phyloP scores from a whole-genome alignment of 2,888 invertebrate species.

The Mystacides longicornis region DNA sequence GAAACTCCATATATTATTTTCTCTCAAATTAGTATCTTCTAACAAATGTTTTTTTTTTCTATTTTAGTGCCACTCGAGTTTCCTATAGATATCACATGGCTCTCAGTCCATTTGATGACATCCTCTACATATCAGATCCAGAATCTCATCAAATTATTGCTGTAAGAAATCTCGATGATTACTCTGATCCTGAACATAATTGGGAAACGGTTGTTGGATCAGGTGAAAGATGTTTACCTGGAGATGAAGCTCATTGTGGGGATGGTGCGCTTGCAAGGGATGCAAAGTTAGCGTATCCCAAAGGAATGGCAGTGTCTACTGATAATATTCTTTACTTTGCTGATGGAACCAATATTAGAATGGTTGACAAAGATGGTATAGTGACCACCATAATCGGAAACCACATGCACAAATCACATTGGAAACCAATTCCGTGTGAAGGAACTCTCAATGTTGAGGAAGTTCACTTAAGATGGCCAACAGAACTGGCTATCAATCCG shows the following conservation, averaged over 20 bases:
- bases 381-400: constrained; percentile 89
- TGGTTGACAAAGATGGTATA: constrained; percentile 87
- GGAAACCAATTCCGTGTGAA: constrained; percentile 90
- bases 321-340: constrained; percentile 92
- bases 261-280: constrained; percentile 89
- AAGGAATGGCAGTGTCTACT: constrained; percentile 89
- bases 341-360: constrained; percentile 89
- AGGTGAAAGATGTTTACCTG: constrained; percentile 87
- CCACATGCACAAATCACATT: constrained; percentile 88
- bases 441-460: constrained; percentile 87
- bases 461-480: constrained; percentile 93
- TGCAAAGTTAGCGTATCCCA: constrained; percentile 92
- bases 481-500: constrained; percentile 89
- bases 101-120: constrained; percentile 87
- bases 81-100: constrained; percentile 97
- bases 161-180: constrained; percentile 76
- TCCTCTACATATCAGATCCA: constrained; percentile 91
- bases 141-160: constrained; percentile 91
- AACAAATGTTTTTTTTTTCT: constrained; percentile 19
- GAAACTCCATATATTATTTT: background rate
- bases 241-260: constrained; percentile 92
- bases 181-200: constrained; percentile 80
- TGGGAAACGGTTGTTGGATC: constrained; percentile 95
- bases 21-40: background rate
- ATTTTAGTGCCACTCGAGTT: constrained; percentile 78